Evolutionary conservation across 2,797 vertebrate genomes (phyloP), one percentile per base, ranked within the genome.

Genomic region (Coregonus suidteri): DNA sequence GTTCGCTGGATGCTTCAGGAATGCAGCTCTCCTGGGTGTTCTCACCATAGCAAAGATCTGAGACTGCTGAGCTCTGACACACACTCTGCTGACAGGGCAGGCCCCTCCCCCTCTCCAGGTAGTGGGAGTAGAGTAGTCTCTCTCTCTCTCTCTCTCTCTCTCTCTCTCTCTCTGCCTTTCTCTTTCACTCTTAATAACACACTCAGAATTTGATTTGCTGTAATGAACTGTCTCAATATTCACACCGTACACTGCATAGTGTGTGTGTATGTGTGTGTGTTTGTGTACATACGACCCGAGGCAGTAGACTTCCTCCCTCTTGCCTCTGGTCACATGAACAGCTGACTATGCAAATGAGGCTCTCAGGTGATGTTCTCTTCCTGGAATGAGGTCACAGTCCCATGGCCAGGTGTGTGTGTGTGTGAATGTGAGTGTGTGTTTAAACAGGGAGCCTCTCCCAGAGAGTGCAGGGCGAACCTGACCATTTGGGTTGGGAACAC

Each of bases 371-470:
- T 89, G 75, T 51, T 87, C 81, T 77, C 77, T 93, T 91, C 91
- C 88, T 91, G 85, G 76, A 89, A 92, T 94, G 92, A 94, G 91
- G 90, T 94, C 91, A 93, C 90, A 83, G 82, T 91, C 82, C 77
- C 4, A 73, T 80, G 70, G 76, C 41, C 41, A 13, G 9, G 41
- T 47, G 2, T 11, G 37, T 41, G 62, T 4, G 62, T 34, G n/a
- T 67, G 73, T 37, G 75, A 41, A 7, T 1, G 37, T 37, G 37
- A 41, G 37, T 67, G 41, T 70, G 64, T 53, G 11, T 74, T 72
- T 80, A 74, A 70, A 75, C 82, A 68, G 59, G 82, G 74, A 86
- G 85, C 83, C 83, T 75, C 76, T 47, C 41, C 41, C 7, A 47
- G 41, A 9, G 41, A 47, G 41, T 47, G 41, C 41, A 9, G 7